Base-by-base conservation (phyloP, 2,888 invertebrate genomes). In the Clivina fossor region DNA sequence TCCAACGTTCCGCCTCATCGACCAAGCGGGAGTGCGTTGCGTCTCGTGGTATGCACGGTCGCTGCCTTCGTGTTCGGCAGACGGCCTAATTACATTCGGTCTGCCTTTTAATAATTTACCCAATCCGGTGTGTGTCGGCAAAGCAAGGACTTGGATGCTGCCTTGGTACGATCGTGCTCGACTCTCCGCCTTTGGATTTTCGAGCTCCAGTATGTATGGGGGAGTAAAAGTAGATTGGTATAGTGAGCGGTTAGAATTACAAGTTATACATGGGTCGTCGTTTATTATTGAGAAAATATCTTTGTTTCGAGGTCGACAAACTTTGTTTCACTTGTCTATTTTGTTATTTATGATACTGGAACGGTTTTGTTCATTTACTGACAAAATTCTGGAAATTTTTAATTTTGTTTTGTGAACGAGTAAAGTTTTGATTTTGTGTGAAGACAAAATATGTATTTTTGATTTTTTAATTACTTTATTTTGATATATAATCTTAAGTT, bases 51-150 rank as follows among this genome's bases (percentile, higher is more conserved):
- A n/a, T n/a, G n/a, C n/a, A n/a, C n/a, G n/a, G n/a, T n/a, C n/a
- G n/a, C n/a, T n/a, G n/a, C n/a, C n/a, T n/a, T n/a, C n/a, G n/a
- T 11, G 28, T 4, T 37, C 32, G 9, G 47, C 46, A 47, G 51
- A 50, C 61, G 60, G 56, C 62, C 65, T 66, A 66, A 67, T 67
- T 67, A 66, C 63, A 65, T 64, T 60, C 61, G 57, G 54, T 61
- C 56, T n/a, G n/a, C 61, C 61, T 58, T 60, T 66, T 64, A 66
- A 67, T 65, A 67, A 65, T 66, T 66, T 62, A 66, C 44, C 18
- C 20, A 28, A 13, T 37, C 37, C 37, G 22, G 33, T n/a, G n/a
- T n/a, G n/a, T n/a, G n/a, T n/a, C n/a, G 19, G 19, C n/a, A 22
- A 16, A 20, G 19, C 40, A 15, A 9, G 18, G 1, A 16, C n/a